Base-by-base conservation (phyloP, 1,140 invertebrate species). In the Drosophila trapezifrons region DNA sequence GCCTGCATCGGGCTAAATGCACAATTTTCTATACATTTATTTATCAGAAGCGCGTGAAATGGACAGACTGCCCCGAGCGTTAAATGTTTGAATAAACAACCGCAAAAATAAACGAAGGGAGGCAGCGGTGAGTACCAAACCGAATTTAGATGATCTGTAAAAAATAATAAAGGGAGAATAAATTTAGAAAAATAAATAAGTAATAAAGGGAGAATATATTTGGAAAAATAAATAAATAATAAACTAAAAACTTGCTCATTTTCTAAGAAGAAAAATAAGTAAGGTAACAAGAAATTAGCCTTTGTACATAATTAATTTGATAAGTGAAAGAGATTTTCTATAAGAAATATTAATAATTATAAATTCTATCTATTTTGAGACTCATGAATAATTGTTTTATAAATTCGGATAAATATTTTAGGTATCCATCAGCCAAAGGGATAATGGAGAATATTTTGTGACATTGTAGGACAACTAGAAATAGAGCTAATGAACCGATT, bases 21-120 rank as follows among this genome's bases (percentile, higher is more conserved):
- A 67, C 45, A 64, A 35, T 42, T 43, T 65, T 29, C 59, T 18
- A 35, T 51, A 64, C 51, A 69, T 69, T 52, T 69, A 52, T 51
- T 52, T 35, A 52, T 20, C 7, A 37, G 37, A 51, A 49, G 35
- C 38, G 35, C 12, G 37, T 43, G 65, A 65, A 52, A 52, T 27
- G 17, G 45, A 43, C 65, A 35, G 38, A 17, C 59, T 32, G 59
- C 59, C 27, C 2, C 17, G 18, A 27, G 65, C 65, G 37, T 43
- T 65, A 20, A 58, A 65, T 51, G 18, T 51, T 67, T 69, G 17
- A 52, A 52, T 25, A 69, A 42, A 43, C 27, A 69, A 43, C 65
- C 60, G 37, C 65, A 65, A 27, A 52, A 52, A 27, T 17, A 32
- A 12, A 29, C 29, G 35, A 55, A 29, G 15, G 18, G 13, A 0